Evolutionary conservation across 2,113 vertebrate species (phyloP).

Genomic region (Polypterus bichir): DNA sequence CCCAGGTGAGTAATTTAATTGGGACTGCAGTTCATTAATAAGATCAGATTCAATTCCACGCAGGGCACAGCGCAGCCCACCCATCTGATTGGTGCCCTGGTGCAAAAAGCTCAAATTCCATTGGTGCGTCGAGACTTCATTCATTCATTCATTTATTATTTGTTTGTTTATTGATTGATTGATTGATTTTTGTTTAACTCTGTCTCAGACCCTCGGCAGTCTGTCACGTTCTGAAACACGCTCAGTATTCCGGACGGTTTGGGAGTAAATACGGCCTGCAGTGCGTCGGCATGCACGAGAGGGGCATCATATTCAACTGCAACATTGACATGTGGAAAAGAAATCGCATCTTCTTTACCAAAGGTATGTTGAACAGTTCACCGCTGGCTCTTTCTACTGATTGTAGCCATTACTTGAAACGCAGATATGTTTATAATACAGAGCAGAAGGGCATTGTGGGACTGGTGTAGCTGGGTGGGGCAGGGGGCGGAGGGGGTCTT

Average conservation of each 20-base stretch:
- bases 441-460: no score
- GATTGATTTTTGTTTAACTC: background rate
- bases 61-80: no score
- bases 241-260: conserved; percentile 66
- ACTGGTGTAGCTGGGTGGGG: no score
- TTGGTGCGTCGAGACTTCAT: background rate
- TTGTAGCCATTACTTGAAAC: no score
- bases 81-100: conserved; percentile 8
- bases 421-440: no score
- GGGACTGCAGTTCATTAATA: no score
- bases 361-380: conserved; percentile 49
- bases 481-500: no score
- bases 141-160: background rate
- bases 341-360: conserved; percentile 68
- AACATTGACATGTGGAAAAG: conserved; percentile 69
- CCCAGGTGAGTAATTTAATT: no score
- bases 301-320: conserved; percentile 85
- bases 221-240: conserved; percentile 72
- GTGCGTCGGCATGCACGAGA: conserved; percentile 83
- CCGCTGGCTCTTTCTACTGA: no score
- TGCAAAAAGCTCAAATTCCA: background rate
- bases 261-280: conserved; percentile 70
- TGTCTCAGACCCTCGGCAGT: conserved; percentile 65
- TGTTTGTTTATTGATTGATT: background rate
- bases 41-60: no score